Percentiles rank a stretch among this genome's conserved stretches.
phyloP scores from a whole-genome alignment of 2,113 vertebrate genomes.

The Lycaon pictus region DNA sequence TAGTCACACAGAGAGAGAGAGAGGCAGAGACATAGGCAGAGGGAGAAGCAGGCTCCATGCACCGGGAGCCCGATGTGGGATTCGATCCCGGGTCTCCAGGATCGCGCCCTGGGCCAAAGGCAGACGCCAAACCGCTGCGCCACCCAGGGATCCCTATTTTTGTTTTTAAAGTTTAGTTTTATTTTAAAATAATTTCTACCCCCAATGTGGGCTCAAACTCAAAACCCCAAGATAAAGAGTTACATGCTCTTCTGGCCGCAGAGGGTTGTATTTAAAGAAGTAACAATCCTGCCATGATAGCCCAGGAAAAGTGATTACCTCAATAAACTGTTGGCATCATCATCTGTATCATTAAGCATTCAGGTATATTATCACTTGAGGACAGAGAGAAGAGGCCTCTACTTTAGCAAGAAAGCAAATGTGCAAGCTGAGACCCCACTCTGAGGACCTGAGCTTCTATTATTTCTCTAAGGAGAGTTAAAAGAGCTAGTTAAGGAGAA shows the following conservation, averaged over 20 bases:
- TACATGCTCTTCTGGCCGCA: background rate
- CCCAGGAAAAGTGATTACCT: background rate
- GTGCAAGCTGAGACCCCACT: slow-evolving; percentile 8
- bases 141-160: background rate
- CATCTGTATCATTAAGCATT: background rate
- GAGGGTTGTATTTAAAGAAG: slow-evolving; percentile 18
- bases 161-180: background rate
- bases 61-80: too few relatives aligned
- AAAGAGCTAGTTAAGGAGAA: background rate
- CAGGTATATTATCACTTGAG: slow-evolving; percentile 31
- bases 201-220: background rate
- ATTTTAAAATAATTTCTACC: background rate
- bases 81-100: too few relatives aligned
- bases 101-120: too few relatives aligned
- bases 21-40: too few relatives aligned
- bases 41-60: too few relatives aligned
- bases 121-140: too few relatives aligned
- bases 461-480: slow-evolving; percentile 51
- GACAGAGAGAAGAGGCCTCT: background rate
- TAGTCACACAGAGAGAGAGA: too few relatives aligned
- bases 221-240: background rate
- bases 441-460: background rate
- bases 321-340: background rate
- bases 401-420: slow-evolving; percentile 49
- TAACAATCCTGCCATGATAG: background rate